Evolutionary conservation across 2,113 vertebrate genomes (phyloP), one percentile per base, ranked within the genome.

Genomic region (Dicaeum eximium): DNA sequence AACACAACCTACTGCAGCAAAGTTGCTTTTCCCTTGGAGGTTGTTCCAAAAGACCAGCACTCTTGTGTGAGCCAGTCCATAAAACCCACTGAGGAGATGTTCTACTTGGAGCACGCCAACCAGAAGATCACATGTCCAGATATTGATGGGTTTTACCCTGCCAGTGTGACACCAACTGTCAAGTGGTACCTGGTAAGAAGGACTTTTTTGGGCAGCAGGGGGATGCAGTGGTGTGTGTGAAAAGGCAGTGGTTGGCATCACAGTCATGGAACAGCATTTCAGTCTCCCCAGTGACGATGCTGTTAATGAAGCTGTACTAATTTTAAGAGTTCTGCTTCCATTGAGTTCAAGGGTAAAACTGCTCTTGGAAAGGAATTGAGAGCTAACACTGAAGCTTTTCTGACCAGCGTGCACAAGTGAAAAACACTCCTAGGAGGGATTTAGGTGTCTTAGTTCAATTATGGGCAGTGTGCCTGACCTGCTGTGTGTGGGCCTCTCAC

Each of bases 1-100:
- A 99, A 99, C 75, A 98, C 97, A 65, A 98, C 98, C 1, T 98
- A 98, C 44, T 99, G 99, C 97, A 98, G 97, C 71, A 98, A 98
- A 97, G 98, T 98, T 28, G 96, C 98, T 1, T 98, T 99, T 94
- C 97, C 97, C 5, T 96, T 99, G 85, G 98, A 97, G 62, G 99
- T 99, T 56, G 56, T 98, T 80, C 96, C 92, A 0, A 98, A 97
- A 65, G 95, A 96, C 71, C 35, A 16, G 21, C 15, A 72, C 6
- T 97, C n/a, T 51, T 99, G 98, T 82, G 96, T 97, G 85, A 98
- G 96, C 84, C 97, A 80, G 44, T 78, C 90, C 15, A 95, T 98
- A 91, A 97, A 97, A 79, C 85, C 86, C 1, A 20, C 61, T 3
- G 90, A 88, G 20, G 25, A 95, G 17, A 92, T 79, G 40, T 61